Conservation (phyloP, 1,140 invertebrate genomes). For the Camponotus vicinus region DNA sequence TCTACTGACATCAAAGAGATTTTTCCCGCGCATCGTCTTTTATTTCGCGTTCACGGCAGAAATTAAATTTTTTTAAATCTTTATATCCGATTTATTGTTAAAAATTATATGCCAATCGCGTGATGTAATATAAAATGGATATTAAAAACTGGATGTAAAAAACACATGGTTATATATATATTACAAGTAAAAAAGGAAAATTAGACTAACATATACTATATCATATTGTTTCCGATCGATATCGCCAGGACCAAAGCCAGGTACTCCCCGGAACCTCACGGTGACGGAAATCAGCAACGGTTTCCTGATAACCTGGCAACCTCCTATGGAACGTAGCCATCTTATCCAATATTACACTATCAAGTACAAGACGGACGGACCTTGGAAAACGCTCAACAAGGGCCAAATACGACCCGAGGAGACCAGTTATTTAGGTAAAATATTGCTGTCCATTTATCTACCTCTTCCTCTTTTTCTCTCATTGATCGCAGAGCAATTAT, state of each 20-base stretch:
- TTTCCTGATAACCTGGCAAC: conserved; percentile 95
- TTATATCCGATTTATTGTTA: background rate
- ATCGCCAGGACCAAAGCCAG: conserved; percentile 93
- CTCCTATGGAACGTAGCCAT: conserved; percentile 92
- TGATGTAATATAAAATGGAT: background rate
- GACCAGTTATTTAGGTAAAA: conserved; percentile 93
- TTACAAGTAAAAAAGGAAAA: background rate
- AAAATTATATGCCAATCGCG: background rate
- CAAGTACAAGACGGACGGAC: conserved; percentile 95
- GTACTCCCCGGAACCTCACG: conserved; percentile 94
- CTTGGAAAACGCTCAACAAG: conserved; percentile 95
- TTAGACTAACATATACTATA: background rate
- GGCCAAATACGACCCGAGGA: conserved; percentile 95
- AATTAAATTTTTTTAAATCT: background rate
- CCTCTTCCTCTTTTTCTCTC: background rate
- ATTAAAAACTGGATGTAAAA: background rate
- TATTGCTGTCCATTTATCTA: background rate
- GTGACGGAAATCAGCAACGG: conserved; percentile 95
- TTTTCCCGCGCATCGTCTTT: conserved; percentile 19
- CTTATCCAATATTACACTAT: conserved; percentile 96
- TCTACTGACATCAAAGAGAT: conserved; percentile 32
- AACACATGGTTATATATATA: background rate
- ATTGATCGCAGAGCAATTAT: conserved; percentile 21
- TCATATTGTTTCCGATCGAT: background rate
- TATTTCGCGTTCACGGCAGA: background rate